A percentile compares a stretch with the other conserved stretches of the same genome.
Evolutionary conservation across 2,797 vertebrate species (phyloP).

Genomic region (Glyptemys insculpta): DNA sequence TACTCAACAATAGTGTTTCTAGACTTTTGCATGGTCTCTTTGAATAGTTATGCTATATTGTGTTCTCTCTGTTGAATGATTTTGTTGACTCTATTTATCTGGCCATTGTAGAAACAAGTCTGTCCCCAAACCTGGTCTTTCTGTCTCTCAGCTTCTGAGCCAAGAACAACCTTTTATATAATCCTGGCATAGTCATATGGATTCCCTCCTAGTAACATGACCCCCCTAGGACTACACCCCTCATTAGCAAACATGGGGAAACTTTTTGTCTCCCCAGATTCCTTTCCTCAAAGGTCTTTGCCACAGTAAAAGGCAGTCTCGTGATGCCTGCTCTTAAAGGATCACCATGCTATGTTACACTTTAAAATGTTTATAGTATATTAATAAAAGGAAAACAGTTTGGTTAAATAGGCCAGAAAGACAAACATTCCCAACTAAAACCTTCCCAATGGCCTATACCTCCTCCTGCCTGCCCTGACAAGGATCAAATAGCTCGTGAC

Average conservation of each 20-base stretch:
- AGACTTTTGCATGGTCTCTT: background rate
- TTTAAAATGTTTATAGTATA: background rate
- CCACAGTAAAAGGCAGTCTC: background rate
- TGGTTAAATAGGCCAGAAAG: background rate
- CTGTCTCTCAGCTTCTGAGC: background rate
- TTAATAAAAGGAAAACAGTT: background rate
- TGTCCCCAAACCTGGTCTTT: background rate
- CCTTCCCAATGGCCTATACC: background rate
- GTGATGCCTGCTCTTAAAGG: background rate
- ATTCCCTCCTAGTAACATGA: background rate
- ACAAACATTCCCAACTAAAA: background rate
- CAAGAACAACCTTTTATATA: background rate
- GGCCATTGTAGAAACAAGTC: background rate
- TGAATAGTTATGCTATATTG: background rate
- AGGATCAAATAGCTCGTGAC: background rate
- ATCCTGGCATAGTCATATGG: background rate
- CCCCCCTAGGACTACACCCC: background rate
- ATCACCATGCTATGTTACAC: too few relatives aligned
- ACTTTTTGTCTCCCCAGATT: background rate
- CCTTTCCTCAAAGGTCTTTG: background rate
- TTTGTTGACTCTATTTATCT: background rate
- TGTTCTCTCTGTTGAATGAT: background rate
- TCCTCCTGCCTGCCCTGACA: background rate
- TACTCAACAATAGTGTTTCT: background rate
- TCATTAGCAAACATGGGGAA: background rate